Percentiles rank a stretch among this genome's conserved stretches.
phyloP scores from a whole-genome alignment of 1,140 invertebrate species.

The Bathynomus jamesi region DNA sequence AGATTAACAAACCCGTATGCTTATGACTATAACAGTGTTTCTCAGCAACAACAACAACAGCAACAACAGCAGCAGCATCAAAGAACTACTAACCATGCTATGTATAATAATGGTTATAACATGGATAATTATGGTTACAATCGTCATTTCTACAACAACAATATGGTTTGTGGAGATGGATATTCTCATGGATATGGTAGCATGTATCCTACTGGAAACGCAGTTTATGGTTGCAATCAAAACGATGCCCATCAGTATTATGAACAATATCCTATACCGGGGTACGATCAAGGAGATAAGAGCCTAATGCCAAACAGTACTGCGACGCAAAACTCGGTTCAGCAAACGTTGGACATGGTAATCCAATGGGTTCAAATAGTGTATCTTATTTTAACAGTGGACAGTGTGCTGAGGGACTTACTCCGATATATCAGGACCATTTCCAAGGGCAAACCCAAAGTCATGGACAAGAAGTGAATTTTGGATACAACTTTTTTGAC shows the following conservation, averaged over 20 bases:
- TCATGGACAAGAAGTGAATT: background rate
- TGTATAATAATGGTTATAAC: constrained; percentile 31
- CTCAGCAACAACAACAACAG: constrained; percentile 44
- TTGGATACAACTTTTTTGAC: background rate
- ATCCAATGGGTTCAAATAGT: background rate
- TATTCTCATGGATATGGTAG: constrained; percentile 41
- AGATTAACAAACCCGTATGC: constrained; percentile 17
- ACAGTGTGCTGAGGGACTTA: background rate
- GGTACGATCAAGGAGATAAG: constrained; percentile 27
- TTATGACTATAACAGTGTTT: constrained; percentile 40
- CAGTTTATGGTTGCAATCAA: background rate
- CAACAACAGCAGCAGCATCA: constrained; percentile 52
- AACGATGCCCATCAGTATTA: constrained; percentile 28
- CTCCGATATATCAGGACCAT: background rate
- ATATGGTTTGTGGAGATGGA: constrained; percentile 36
- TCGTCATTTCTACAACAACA: constrained; percentile 37
- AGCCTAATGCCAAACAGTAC: background rate
- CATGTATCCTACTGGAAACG: constrained; percentile 18
- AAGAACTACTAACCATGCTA: background rate
- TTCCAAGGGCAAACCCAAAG: background rate
- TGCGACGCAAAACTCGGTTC: background rate
- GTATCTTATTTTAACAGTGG: background rate
- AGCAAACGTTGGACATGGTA: background rate
- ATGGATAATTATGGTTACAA: constrained; percentile 35
- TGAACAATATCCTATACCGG: constrained; percentile 22